These are phyloP conservation scores for Catagonus wagneri DNA, from an alignment of 2,113 vertebrate genomes.

Conservation along the genomic window DNA sequence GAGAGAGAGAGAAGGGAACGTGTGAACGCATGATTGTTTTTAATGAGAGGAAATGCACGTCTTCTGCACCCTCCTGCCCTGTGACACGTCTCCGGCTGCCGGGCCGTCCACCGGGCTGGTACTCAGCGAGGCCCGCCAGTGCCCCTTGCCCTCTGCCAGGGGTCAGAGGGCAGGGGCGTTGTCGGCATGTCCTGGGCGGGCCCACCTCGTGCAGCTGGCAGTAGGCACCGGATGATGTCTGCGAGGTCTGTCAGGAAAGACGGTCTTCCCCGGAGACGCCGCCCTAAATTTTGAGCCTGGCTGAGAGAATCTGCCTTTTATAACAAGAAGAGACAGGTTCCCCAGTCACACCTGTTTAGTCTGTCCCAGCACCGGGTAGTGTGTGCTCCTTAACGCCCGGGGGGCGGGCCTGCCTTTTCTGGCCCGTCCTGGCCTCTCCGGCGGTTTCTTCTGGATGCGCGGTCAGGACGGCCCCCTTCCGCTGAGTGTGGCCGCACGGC, in stretches of 20 bases:
- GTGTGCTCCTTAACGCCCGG: neutral
- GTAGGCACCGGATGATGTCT: neutral
- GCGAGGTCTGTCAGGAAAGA: neutral
- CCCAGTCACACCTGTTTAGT: neutral
- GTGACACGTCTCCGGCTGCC: neutral
- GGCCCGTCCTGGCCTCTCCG: neutral
- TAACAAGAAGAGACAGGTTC: slow-evolving; percentile 30
- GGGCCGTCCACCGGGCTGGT: neutral
- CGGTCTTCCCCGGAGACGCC: slow-evolving; percentile 16
- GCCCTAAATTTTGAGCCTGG: slow-evolving; percentile 63
- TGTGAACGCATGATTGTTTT: rapidly evolving
- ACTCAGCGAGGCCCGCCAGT: neutral
- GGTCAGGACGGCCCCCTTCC: neutral
- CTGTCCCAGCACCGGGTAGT: neutral
- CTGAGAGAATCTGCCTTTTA: slow-evolving; percentile 55
- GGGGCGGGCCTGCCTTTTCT: too few relatives aligned
- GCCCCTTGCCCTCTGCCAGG: neutral
- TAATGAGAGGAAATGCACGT: neutral
- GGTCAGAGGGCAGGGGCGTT: neutral
- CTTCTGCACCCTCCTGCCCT: neutral
- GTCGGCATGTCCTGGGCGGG: neutral
- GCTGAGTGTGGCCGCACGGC: neutral
- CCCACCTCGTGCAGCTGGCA: neutral
- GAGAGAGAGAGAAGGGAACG: too few relatives aligned
- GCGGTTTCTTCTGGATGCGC: neutral